These are phyloP conservation scores for Crocidura indochinensis DNA, from an alignment of 2,797 vertebrate genomes.

Conservation along the genomic window DNA sequence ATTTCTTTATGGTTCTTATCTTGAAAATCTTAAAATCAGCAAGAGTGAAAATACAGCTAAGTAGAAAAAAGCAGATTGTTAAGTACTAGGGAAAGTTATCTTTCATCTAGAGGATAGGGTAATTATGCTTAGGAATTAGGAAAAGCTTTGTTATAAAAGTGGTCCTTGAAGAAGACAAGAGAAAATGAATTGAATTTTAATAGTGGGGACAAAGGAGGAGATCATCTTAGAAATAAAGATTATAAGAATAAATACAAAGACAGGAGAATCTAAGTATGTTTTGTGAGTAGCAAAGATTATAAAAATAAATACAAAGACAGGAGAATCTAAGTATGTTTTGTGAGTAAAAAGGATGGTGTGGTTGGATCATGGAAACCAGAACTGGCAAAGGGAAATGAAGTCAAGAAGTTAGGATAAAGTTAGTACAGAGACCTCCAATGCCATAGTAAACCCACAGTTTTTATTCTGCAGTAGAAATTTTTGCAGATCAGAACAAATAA, in stretches of 20 bases:
- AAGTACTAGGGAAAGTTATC: background rate
- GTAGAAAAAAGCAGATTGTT: background rate
- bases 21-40: constrained; percentile 9
- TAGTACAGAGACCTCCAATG: background rate
- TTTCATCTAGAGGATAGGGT: background rate
- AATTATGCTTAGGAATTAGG: background rate
- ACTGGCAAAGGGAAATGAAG: background rate
- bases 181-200: constrained; percentile 14
- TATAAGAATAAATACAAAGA: no score
- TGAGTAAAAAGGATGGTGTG: background rate
- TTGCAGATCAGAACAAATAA: background rate
- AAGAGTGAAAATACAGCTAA: background rate
- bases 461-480: background rate
- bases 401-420: background rate
- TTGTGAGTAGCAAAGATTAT: background rate
- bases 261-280: background rate
- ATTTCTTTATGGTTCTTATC: constrained; percentile 9
- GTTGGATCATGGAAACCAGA: background rate
- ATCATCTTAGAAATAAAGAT: constrained; percentile 5
- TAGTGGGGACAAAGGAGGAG: background rate
- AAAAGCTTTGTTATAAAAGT: background rate
- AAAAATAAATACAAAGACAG: no score
- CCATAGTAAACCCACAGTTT: background rate
- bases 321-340: background rate
- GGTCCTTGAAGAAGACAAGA: background rate